Conservation (phyloP, 2,113 vertebrate species). For the Psettodes erumei region DNA sequence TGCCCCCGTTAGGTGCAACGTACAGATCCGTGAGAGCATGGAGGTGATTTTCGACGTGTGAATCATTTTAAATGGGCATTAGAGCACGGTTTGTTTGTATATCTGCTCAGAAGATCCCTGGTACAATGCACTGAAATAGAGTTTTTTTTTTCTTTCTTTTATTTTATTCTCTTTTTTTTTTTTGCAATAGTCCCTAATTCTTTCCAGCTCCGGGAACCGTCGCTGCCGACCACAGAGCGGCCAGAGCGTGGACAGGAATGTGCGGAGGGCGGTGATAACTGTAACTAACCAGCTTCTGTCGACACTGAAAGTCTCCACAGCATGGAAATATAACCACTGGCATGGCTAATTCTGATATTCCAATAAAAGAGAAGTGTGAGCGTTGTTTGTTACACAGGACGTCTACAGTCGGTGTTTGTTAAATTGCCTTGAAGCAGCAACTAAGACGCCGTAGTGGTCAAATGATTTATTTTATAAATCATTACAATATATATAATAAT, state of each 20-base stretch:
- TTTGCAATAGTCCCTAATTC: constrained; percentile 21
- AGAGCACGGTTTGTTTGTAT: constrained; percentile 45
- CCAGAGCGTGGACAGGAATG: constrained; percentile 27
- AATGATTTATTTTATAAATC: no score
- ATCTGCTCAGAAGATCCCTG: constrained; percentile 35
- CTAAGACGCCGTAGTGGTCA: no score
- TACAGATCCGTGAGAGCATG: constrained; percentile 39
- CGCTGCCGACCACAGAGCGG: constrained; percentile 36
- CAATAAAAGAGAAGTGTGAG: constrained; percentile 72
- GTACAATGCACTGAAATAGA: constrained; percentile 49
- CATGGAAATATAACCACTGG: constrained; percentile 77
- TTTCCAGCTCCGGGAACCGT: constrained; percentile 31
- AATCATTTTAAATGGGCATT: constrained; percentile 63
- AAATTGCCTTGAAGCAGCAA: not conserved
- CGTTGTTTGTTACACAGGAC: constrained; percentile 11
- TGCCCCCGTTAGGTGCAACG: constrained; percentile 47
- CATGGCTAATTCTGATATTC: constrained; percentile 74
- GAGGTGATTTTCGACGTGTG: constrained; percentile 31
- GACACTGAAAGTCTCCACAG: constrained; percentile 70
- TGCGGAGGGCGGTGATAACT: constrained; percentile 35
- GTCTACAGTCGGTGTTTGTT: not conserved
- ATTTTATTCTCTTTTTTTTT: not conserved
- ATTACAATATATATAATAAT: no score
- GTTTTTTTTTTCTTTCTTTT: not conserved
- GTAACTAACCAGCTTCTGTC: constrained; percentile 64